Evolutionary conservation across 2,888 invertebrate species (phyloP).

Genomic region (Drosophila nigritarsus): DNA sequence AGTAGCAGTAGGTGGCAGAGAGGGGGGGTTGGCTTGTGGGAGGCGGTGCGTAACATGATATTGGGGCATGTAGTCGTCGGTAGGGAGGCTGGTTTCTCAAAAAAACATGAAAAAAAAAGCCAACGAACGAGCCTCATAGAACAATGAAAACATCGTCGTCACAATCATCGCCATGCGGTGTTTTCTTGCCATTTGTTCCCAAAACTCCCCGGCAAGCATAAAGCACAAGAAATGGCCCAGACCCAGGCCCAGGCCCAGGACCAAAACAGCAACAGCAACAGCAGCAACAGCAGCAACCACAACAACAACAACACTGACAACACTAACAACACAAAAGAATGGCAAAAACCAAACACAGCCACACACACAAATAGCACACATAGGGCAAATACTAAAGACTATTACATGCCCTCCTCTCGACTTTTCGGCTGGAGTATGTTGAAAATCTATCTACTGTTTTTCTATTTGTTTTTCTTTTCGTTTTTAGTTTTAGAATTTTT

Average conservation of each 20-base stretch:
- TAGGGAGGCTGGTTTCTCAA: constrained; percentile 3
- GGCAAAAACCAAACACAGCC: constrained; percentile 21
- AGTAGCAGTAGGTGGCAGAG: neutral
- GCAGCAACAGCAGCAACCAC: constrained; percentile 6
- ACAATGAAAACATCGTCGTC: constrained; percentile 80
- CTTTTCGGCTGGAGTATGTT: constrained; percentile 10
- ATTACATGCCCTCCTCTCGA: constrained; percentile 31
- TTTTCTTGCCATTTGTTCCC: constrained; percentile 75
- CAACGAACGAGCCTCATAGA: constrained; percentile 62
- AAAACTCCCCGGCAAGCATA: constrained; percentile 48
- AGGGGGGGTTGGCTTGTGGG: neutral
- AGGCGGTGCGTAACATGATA: constrained; percentile 56
- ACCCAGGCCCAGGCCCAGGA: neutral
- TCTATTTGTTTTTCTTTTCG: constrained; percentile 1
- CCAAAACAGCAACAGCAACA: constrained; percentile 8
- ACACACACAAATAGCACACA: constrained; percentile 39
- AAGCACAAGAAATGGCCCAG: constrained; percentile 43
- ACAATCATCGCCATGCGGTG: constrained; percentile 81
- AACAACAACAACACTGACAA: constrained; percentile 17
- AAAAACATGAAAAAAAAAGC: neutral
- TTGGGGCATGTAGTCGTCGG: constrained; percentile 37
- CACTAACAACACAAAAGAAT: constrained; percentile 48
- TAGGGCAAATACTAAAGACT: constrained; percentile 49
- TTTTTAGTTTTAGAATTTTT: constrained; percentile 7
- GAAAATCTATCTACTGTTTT: constrained; percentile 14